A percentile compares a stretch with the other conserved stretches of the same genome.
Evolutionary conservation across 2,888 invertebrate species (phyloP).

Genomic region (Leucophenga maculata): DNA sequence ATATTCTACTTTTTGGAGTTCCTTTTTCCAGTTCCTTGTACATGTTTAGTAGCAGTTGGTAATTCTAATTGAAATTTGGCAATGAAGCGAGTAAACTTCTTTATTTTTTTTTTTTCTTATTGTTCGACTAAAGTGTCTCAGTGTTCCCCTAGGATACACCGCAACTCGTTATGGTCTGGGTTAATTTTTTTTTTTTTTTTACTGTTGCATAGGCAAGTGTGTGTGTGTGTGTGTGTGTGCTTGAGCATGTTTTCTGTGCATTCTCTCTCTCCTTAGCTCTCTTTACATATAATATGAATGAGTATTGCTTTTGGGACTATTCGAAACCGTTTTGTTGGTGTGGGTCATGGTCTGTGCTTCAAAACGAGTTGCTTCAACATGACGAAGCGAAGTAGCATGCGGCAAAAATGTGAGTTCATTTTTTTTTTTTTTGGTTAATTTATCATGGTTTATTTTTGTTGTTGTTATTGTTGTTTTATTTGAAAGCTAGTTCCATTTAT

Average conservation of each 20-base stretch:
- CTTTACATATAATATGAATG: slow-evolving; percentile 19
- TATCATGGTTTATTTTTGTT: slow-evolving; percentile 33
- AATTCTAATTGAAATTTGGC: slow-evolving; percentile 68
- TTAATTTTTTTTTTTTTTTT: slow-evolving; percentile 49
- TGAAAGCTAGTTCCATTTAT: neutral
- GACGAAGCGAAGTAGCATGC: slow-evolving; percentile 30
- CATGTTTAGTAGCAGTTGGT: slow-evolving; percentile 35
- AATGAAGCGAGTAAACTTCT: slow-evolving; percentile 64
- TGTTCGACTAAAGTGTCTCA: slow-evolving; percentile 11
- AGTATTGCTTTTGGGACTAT: slow-evolving; percentile 43
- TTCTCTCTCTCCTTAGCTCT: neutral
- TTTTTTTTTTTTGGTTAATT: slow-evolving; percentile 19
- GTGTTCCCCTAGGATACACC: slow-evolving; percentile 29
- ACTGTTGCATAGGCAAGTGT: slow-evolving; percentile 41
- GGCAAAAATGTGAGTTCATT: slow-evolving; percentile 28
- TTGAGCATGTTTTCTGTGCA: slow-evolving; percentile 11
- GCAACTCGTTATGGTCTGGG: slow-evolving; percentile 13
- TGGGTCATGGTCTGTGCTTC: slow-evolving; percentile 68
- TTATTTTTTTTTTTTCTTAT: neutral
- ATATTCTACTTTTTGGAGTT: slow-evolving; percentile 1
- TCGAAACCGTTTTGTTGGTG: slow-evolving; percentile 59
- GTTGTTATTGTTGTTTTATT: slow-evolving; percentile 19
- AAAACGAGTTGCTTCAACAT: slow-evolving; percentile 26
- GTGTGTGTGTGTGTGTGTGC: slow-evolving; percentile 10
- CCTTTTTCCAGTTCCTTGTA: neutral